These are phyloP conservation scores for Aplodontia rufa DNA, from an alignment of 2,113 vertebrate species.

Conservation along the genomic window DNA sequence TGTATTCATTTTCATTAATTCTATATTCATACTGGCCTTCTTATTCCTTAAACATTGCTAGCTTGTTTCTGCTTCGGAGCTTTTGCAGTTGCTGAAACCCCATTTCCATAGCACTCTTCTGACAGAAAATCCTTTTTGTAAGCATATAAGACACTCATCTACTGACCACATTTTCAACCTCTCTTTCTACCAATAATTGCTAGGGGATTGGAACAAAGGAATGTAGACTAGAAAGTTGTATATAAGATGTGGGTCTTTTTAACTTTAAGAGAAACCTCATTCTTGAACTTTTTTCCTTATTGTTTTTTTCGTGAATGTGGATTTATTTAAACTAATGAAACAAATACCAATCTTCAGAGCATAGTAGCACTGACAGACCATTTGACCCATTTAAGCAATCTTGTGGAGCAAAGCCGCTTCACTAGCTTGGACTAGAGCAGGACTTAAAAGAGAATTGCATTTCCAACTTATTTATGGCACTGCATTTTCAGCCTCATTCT, in stretches of 20 bases:
- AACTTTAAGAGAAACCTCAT: neutral
- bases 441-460: neutral
- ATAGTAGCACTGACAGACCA: neutral
- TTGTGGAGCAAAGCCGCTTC: neutral
- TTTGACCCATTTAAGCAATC: neutral
- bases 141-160: neutral
- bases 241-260: neutral
- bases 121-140: neutral
- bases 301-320: neutral
- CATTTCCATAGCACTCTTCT: neutral
- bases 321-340: neutral
- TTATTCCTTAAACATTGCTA: neutral
- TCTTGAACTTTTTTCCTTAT: neutral
- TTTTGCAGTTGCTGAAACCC: neutral
- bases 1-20: neutral
- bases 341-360: neutral
- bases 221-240: neutral
- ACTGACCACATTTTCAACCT: neutral
- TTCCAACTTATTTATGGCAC: neutral
- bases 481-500: neutral
- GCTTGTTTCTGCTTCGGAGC: neutral
- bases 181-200: neutral
- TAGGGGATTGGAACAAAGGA: neutral
- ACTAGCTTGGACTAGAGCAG: neutral
- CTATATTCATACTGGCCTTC: neutral